Conservation (phyloP, 2,888 invertebrate genomes). For the Leucoma salicis region DNA sequence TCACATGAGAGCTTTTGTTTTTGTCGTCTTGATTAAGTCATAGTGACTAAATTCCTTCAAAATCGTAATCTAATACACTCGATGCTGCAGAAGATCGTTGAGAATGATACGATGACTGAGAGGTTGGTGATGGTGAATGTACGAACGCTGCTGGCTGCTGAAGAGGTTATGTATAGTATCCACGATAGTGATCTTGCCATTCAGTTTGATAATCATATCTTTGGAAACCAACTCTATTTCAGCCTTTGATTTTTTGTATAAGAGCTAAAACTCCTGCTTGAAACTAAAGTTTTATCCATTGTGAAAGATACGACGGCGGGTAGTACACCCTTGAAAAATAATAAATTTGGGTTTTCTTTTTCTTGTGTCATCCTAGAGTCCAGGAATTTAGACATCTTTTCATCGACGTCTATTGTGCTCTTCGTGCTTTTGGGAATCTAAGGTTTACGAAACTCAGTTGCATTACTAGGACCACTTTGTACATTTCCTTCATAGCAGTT, state of each 20-base stretch:
- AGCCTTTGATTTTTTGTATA: slow-evolving; percentile 35
- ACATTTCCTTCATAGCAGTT: slow-evolving; percentile 21
- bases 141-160: background rate
- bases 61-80: slow-evolving; percentile 1
- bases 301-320: slow-evolving; percentile 7
- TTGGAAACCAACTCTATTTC: background rate
- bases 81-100: background rate
- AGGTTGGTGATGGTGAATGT: slow-evolving; percentile 1
- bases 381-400: slow-evolving; percentile 25
- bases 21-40: background rate
- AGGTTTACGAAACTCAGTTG: slow-evolving; percentile 29
- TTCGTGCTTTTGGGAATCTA: slow-evolving; percentile 28
- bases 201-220: background rate
- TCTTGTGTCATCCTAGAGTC: slow-evolving; percentile 30
- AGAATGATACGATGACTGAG: background rate
- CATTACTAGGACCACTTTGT: slow-evolving; percentile 25
- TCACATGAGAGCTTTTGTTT: too few species aligned
- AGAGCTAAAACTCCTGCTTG: slow-evolving; percentile 20
- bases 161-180: background rate
- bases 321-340: slow-evolving; percentile 15
- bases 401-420: slow-evolving; percentile 21
- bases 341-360: slow-evolving; percentile 29
- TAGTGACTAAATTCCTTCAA: slow-evolving; percentile 1
- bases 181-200: background rate
- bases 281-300: slow-evolving; percentile 18